Conservation (phyloP, 92 coral and sea anemone species). For the Isaurus tuberculatus region DNA sequence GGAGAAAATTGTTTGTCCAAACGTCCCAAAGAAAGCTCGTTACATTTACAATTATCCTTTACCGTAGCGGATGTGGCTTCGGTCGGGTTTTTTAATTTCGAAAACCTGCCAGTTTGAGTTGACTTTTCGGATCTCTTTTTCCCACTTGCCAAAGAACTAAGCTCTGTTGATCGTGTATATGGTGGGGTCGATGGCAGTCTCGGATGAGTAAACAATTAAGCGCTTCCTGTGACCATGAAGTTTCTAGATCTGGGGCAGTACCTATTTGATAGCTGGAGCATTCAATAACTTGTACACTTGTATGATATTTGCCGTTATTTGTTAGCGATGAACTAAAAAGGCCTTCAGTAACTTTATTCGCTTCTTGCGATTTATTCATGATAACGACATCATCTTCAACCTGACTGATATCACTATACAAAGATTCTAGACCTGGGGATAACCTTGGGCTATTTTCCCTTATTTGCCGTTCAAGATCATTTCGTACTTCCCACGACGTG, state of each 20-base stretch:
- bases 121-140: no score
- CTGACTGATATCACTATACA: neutral
- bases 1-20: neutral
- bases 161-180: neutral
- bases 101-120: no score
- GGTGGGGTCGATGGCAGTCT: slow-evolving; percentile 7
- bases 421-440: neutral
- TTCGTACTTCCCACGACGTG: slow-evolving; percentile 69
- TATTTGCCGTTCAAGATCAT: slow-evolving; percentile 46
- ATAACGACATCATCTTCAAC: neutral
- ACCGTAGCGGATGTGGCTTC: no score
- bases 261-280: neutral
- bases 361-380: neutral
- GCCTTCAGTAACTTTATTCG: neutral
- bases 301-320: no score
- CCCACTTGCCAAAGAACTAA: neutral
- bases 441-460: neutral
- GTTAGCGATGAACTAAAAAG: neutral
- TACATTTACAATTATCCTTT: no score
- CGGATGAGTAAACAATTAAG: neutral
- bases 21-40: no score
- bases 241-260: slow-evolving; percentile 6
- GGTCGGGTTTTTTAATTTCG: no score
- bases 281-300: no score
- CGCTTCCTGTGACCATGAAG: neutral